These are phyloP conservation scores for Diplodus puntazzo DNA, from an alignment of 2,797 vertebrate genomes.

Conservation along the genomic window DNA sequence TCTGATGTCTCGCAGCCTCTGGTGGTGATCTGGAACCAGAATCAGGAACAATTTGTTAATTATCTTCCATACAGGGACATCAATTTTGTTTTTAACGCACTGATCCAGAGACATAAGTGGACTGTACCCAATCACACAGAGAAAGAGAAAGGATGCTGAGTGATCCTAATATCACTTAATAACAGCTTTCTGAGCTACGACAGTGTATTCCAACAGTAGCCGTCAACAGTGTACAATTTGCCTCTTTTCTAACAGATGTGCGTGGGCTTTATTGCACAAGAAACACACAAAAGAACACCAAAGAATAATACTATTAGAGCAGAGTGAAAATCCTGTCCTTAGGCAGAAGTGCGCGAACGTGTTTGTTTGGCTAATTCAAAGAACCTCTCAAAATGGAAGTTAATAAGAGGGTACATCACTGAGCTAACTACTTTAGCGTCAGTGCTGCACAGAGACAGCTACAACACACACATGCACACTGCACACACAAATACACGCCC, in stretches of 20 bases:
- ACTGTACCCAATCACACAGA: neutral
- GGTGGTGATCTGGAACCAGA: conserved; percentile 88
- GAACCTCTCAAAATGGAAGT: conserved; percentile 54
- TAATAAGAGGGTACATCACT: conserved; percentile 42
- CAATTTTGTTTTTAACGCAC: neutral
- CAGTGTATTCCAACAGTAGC: conserved; percentile 9
- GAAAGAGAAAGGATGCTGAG: neutral
- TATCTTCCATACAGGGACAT: neutral
- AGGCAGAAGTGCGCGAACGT: conserved; percentile 9
- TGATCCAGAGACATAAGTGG: neutral
- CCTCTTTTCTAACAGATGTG: conserved; percentile 2
- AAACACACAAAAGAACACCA: neutral
- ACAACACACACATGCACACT: conserved; percentile 5
- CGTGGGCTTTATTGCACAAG: neutral
- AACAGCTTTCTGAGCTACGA: conserved; percentile 11
- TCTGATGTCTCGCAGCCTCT: conserved; percentile 96
- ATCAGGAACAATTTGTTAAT: neutral
- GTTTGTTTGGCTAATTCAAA: conserved; percentile 62
- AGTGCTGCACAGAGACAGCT: conserved; percentile 24
- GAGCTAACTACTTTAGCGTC: conserved; percentile 24
- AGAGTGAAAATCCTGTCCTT: conserved; percentile 27
- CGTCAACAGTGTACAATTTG: conserved; percentile 4
- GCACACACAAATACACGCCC: conserved; percentile 30
- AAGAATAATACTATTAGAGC: conserved; percentile 25
- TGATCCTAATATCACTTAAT: conserved; percentile 25